Base-by-base conservation (phyloP, 2,888 invertebrate species). In the Cyclophora punctaria region DNA sequence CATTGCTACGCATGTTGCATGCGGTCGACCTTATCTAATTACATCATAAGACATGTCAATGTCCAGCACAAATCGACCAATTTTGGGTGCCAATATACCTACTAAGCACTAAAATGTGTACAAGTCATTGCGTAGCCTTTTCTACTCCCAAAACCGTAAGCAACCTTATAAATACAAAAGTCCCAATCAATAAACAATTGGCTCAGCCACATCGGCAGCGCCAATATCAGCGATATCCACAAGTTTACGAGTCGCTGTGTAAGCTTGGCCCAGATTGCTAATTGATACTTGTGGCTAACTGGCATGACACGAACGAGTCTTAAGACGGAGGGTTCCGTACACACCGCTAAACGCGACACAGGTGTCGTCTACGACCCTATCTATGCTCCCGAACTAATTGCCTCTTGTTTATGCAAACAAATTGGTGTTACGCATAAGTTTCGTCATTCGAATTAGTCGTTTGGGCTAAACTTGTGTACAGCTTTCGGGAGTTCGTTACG, bases 381-480 rank as follows among this genome's bases (percentile, higher is more conserved):
- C 67, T 66, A 64, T 62, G 64, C 62, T 63, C 66, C 63, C 58
- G 60, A 66, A 71, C 76, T 83, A 83, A 83, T 83, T 79, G 77
- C 77, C 66, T 67, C 74, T 75, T 83, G 79, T 83, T 78, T 81
- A 71, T 78, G 78, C 72, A 76, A 81, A 83, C 78, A 81, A 81
- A 81, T 82, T 81, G 78, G 73, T 76, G 77, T 76, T 73, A 60
- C 64, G 68, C 61, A 56, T 71, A 75, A 81, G 71, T 82, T 80
- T 56, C 59, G 61, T 69, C 67, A 67, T 73, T 70, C 62, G 59
- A 64, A 64, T 63, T 63, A 58, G 59, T 64, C 60, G 65, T 62
- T 57, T 58, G 53, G 52, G 58, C 52, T 55, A 50, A 59, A 63
- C 63, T 62, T 60, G 61, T 56, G 60, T 58, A 57, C 4, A 59